Conservation (phyloP, 2,113 vertebrate genomes). For the Macaca nemestrina region DNA sequence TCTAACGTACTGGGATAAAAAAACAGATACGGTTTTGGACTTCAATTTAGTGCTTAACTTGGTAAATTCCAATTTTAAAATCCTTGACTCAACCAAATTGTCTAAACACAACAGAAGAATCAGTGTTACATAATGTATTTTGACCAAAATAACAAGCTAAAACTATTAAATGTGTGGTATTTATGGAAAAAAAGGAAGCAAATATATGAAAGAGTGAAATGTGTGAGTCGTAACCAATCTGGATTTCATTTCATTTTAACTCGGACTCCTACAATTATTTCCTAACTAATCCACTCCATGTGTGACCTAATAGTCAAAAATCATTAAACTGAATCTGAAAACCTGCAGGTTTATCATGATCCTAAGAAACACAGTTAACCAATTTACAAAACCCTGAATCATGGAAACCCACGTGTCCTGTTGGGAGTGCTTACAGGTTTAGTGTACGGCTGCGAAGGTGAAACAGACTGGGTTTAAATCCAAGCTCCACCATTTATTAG, state of each 20-base stretch:
- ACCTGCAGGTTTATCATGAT: not conserved
- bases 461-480: not conserved
- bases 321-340: not conserved
- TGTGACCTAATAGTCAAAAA: not conserved
- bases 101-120: not conserved
- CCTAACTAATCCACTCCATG: not conserved
- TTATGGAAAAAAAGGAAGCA: not conserved
- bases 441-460: not conserved
- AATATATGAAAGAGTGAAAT: conserved; percentile 19
- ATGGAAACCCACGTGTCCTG: not conserved
- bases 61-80: conserved; percentile 10
- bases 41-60: not conserved
- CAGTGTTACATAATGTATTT: not conserved
- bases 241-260: not conserved
- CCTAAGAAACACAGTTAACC: not conserved
- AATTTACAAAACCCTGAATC: not conserved
- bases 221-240: conserved; percentile 1
- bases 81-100: not conserved
- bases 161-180: not conserved
- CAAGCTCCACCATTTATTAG: not conserved
- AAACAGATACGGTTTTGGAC: not conserved
- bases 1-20: not conserved
- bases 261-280: not conserved
- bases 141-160: not conserved
- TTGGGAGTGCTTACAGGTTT: not conserved